Evolutionary conservation across 2,113 vertebrate genomes (phyloP).

Genomic region (Toxostoma redivivum): DNA sequence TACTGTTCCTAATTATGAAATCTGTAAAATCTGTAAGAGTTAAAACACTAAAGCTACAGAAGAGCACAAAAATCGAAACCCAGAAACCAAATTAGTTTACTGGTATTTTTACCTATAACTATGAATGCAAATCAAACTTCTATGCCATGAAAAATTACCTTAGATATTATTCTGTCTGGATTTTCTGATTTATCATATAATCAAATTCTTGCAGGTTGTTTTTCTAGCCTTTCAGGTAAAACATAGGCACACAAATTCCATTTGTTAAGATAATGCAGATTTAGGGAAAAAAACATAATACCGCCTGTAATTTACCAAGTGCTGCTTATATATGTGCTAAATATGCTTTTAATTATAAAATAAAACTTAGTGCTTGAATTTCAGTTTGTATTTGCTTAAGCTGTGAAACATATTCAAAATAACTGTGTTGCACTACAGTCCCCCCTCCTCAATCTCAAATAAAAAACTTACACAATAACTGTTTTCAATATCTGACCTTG

Average conservation of each 20-base stretch:
- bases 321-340: background rate
- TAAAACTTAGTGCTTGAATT: background rate
- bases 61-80: background rate
- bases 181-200: conserved; percentile 47
- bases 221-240: conserved; percentile 52
- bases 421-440: background rate
- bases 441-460: background rate
- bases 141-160: background rate
- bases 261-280: background rate
- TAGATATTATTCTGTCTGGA: conserved; percentile 26
- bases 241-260: background rate
- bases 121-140: background rate
- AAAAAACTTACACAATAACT: background rate
- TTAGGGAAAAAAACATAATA: background rate
- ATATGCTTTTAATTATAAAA: background rate
- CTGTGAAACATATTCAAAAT: background rate
- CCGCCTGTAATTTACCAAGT: background rate
- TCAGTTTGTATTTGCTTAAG: background rate
- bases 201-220: background rate
- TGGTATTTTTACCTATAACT: background rate
- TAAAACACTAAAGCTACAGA: background rate
- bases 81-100: background rate
- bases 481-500: background rate
- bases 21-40: background rate
- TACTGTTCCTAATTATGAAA: background rate